A percentile compares a stretch with the other conserved stretches of the same genome.
Conservation (phyloP, 2,888 invertebrate genomes). For the Hanleya hanleyi region DNA sequence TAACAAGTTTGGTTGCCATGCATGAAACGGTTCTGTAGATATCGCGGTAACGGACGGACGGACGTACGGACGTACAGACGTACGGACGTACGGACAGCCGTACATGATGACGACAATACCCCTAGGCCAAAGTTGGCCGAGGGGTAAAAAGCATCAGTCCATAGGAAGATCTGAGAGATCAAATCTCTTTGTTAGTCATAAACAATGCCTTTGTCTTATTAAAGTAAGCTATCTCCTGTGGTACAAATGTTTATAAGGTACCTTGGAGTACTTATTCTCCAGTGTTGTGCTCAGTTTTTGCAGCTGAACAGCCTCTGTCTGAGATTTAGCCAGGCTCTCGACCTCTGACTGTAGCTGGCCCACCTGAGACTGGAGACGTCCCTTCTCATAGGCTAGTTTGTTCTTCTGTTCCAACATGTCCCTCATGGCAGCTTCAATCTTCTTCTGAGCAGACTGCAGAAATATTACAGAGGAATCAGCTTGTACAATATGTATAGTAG, state of each 20-base stretch:
- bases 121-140: too few species aligned
- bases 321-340: constrained; percentile 81
- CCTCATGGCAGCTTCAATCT: constrained; percentile 62
- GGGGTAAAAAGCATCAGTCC: too few species aligned
- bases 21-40: too few species aligned
- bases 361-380: constrained; percentile 78
- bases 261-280: constrained; percentile 61
- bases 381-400: constrained; percentile 70
- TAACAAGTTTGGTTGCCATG: too few species aligned
- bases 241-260: constrained; percentile 27
- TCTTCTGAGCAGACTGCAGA: constrained; percentile 50
- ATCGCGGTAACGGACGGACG: too few species aligned
- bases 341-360: constrained; percentile 86
- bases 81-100: too few species aligned
- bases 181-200: too few species aligned
- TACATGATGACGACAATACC: too few species aligned
- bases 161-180: too few species aligned
- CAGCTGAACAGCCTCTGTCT: constrained; percentile 51
- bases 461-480: not conserved
- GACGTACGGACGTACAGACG: too few species aligned
- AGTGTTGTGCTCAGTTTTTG: constrained; percentile 48
- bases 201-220: too few species aligned
- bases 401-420: constrained; percentile 71
- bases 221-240: too few species aligned
- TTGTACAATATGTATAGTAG: constrained; percentile 19